Percentiles rank a stretch among this genome's conserved stretches.
Conservation (phyloP, 2,888 invertebrate species). For the Pinctada fucata region DNA sequence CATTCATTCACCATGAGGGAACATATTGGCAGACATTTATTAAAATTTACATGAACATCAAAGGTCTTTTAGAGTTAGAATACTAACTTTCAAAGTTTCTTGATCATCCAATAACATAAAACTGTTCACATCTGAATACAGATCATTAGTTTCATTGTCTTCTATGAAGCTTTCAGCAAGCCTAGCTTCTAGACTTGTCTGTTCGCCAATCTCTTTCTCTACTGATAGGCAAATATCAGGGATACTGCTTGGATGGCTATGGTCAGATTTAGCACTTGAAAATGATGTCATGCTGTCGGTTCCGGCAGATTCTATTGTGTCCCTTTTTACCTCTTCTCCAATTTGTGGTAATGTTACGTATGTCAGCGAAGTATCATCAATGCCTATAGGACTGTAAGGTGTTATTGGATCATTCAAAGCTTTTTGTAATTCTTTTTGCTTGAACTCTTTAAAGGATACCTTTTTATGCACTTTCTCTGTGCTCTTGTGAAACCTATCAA, state of each 20-base stretch:
- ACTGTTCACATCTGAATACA: slow-evolving; percentile 60
- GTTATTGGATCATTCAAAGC: slow-evolving; percentile 49
- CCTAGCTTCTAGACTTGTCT: slow-evolving; percentile 45
- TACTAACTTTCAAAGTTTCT: slow-evolving; percentile 71
- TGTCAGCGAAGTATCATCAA: slow-evolving; percentile 66
- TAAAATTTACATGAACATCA: too few species aligned
- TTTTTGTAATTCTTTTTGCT: slow-evolving; percentile 45
- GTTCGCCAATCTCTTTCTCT: slow-evolving; percentile 41
- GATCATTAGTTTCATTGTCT: slow-evolving; percentile 34
- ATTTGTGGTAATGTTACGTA: slow-evolving; percentile 68
- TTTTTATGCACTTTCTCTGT: slow-evolving; percentile 48
- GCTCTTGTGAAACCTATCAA: slow-evolving; percentile 62
- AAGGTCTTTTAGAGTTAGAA: too few species aligned
- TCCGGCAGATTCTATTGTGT: slow-evolving; percentile 30
- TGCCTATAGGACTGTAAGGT: slow-evolving; percentile 62
- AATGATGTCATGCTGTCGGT: slow-evolving; percentile 54
- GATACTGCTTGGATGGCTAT: slow-evolving; percentile 58
- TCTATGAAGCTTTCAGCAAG: slow-evolving; percentile 56
- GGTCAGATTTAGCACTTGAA: slow-evolving; percentile 59
- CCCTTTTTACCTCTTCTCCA: neutral
- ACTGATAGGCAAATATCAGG: slow-evolving; percentile 59
- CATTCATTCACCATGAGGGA: too few species aligned
- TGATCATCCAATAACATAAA: slow-evolving; percentile 74
- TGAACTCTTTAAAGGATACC: slow-evolving; percentile 55
- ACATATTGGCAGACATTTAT: too few species aligned